Base-by-base conservation (phyloP, 2,797 vertebrate species). In the Artibeus jamaicensis region DNA sequence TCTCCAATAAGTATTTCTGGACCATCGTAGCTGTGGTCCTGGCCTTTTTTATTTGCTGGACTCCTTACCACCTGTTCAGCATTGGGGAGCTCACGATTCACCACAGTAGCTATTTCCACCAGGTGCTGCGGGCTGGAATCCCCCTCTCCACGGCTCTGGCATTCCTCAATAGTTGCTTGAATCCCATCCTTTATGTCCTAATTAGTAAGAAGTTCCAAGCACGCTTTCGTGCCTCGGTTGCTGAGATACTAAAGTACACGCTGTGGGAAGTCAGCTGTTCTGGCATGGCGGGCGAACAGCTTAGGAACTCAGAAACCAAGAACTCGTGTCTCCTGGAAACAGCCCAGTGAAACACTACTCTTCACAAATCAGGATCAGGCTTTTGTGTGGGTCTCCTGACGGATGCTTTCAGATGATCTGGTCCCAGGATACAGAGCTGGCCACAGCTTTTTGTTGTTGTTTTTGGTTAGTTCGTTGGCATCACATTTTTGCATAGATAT, bases 151-250 rank as follows among this genome's bases (percentile, higher is more conserved):
- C 99, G 9, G 99, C 99, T 48, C 97, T 99, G 89, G 99, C 99
- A 8, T 99, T 99, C 98, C 99, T 99, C 96, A 99, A 99, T 97
- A 99, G 99, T 93, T 99, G 99, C 92, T 97, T 99, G 93, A 99
- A 99, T 97, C 99, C 99, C 6, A 97, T 99, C 92, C 99, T 99
- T 57, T 99, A 99, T 0, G 99, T 99, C 94, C 98, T 99, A 32
- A 98, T 99, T 29, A 99, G 99, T 94, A 99, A 99, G 95, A 99
- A 99, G 94, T 99, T 99, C 94, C 98, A 99, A 53, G 97, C 73
- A 7, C 99, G 99, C 84, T 98, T 99, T 29, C 99, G 98, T 96
- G 98, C 91, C 16, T 99, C 99, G 0, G 98, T 99, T 92, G 98
- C 99, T 24, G 98, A 99, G 78, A 98, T 99, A 71, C 99, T 99